Conservation (phyloP, 2,113 vertebrate species). For the Thermophis baileyi region DNA sequence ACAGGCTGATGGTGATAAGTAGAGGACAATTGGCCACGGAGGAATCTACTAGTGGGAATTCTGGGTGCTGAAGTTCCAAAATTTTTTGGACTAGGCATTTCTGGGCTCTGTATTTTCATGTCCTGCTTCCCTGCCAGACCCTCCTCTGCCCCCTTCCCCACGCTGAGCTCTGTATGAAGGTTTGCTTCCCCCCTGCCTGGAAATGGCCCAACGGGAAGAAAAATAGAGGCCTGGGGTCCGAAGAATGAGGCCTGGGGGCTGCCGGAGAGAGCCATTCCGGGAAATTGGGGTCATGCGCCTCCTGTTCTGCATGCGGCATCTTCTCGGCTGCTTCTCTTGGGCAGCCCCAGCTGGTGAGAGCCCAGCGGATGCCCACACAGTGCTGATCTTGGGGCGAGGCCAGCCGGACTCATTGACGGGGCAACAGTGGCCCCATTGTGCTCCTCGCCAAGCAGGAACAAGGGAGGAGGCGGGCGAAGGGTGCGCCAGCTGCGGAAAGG, state of each 20-base stretch:
- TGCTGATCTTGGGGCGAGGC: constrained; percentile 13
- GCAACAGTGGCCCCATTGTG: constrained; percentile 53
- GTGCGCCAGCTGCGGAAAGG: background rate
- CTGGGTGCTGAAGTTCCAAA: background rate
- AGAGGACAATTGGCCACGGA: background rate
- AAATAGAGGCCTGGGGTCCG: background rate
- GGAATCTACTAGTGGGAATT: background rate
- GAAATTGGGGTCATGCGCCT: background rate
- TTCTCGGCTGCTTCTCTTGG: background rate
- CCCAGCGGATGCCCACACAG: background rate
- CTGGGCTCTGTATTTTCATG: background rate
- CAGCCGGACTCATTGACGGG: constrained; percentile 28
- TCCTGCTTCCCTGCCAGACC: background rate
- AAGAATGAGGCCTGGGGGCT: background rate
- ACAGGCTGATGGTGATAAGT: background rate
- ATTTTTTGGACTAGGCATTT: background rate
- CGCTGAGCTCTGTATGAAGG: background rate
- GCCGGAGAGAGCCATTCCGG: background rate
- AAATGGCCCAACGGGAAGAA: background rate
- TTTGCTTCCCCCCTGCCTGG: background rate
- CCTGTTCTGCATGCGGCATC: background rate
- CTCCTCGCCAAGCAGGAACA: constrained; percentile 18
- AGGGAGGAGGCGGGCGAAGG: background rate
- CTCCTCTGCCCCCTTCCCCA: background rate
- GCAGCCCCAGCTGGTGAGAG: background rate